These are phyloP conservation scores for Phalacrocorax brasilianus DNA, from an alignment of 2,113 vertebrate genomes.

Conservation along the genomic window DNA sequence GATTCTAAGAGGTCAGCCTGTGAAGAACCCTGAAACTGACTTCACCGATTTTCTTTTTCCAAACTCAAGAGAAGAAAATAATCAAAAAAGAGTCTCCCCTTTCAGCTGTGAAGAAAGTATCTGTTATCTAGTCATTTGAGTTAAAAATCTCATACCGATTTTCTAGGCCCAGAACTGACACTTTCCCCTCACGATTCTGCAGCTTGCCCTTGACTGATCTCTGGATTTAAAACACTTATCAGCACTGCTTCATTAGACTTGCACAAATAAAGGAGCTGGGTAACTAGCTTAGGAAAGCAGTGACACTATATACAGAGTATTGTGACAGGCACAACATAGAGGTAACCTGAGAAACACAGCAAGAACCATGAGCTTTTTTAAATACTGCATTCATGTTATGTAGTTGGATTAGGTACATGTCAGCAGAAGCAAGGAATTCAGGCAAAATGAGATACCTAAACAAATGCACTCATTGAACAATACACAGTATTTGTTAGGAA, in stretches of 20 bases:
- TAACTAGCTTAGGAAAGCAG: neutral
- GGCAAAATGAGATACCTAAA: neutral
- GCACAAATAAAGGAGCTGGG: neutral
- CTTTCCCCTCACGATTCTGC: neutral
- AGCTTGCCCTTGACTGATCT: neutral
- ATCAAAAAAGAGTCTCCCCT: rapidly evolving
- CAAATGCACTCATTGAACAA: neutral
- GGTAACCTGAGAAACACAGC: neutral
- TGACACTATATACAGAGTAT: rapidly evolving
- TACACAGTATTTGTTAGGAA: neutral
- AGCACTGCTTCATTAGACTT: neutral
- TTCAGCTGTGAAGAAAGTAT: neutral
- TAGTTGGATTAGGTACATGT: neutral
- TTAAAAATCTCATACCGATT: neutral
- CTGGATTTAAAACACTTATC: neutral
- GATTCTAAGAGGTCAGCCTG: neutral
- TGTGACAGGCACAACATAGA: neutral
- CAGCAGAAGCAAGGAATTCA: neutral
- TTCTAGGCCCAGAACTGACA: neutral
- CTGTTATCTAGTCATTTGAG: neutral
- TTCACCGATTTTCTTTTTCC: neutral
- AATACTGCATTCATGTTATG: too few relatives aligned
- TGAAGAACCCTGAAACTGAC: neutral
- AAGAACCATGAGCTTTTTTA: neutral
- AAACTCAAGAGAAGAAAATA: neutral